phyloP scores from a whole-genome alignment of 2,888 invertebrate species.

The Rotaria magnacalcarata region DNA sequence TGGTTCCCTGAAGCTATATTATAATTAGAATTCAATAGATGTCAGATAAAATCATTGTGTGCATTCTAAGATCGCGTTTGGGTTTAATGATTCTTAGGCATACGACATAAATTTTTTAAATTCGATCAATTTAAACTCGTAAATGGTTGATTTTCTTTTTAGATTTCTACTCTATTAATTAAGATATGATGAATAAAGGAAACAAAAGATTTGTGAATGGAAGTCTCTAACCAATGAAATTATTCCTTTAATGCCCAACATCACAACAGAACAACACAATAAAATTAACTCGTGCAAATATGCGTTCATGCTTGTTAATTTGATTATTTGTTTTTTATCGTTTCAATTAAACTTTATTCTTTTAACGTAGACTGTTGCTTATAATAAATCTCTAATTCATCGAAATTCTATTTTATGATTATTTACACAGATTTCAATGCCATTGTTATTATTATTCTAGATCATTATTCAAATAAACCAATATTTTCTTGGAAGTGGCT shows the following conservation, averaged over 20 bases:
- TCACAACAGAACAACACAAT: conserved; percentile 29
- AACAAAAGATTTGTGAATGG: background rate
- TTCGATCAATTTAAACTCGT: background rate
- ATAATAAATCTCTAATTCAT: background rate
- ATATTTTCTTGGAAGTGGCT: background rate
- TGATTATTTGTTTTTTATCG: background rate
- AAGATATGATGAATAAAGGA: background rate
- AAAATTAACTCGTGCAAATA: background rate
- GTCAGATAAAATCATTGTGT: background rate
- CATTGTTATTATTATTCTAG: background rate
- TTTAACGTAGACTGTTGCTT: too few relatives aligned
- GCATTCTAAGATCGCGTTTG: background rate
- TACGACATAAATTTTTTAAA: background rate
- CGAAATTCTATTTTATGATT: background rate
- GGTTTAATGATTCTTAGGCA: background rate
- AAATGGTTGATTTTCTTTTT: background rate
- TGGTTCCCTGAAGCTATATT: too few relatives aligned
- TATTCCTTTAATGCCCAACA: background rate
- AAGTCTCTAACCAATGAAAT: background rate
- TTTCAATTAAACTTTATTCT: background rate
- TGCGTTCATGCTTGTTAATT: background rate
- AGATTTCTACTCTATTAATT: background rate
- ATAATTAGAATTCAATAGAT: background rate
- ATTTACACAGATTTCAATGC: background rate
- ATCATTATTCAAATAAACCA: background rate